Conservation (phyloP, 35 echinoderm and acorn worm species). For the Amphiura filiformis region DNA sequence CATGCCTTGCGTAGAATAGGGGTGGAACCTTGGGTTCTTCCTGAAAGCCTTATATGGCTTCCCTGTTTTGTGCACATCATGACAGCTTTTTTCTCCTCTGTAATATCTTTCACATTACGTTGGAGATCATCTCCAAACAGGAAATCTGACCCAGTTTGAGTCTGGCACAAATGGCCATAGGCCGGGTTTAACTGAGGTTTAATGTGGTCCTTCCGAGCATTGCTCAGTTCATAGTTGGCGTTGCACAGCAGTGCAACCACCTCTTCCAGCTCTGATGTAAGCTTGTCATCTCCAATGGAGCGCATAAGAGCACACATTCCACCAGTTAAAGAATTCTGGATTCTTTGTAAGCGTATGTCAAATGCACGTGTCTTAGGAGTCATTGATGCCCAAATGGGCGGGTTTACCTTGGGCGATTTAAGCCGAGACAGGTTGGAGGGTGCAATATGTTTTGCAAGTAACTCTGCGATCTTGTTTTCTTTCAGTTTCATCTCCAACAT, state of each 20-base stretch:
- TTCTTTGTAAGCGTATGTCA: background rate
- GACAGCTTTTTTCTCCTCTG: background rate
- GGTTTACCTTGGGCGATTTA: background rate
- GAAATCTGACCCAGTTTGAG: background rate
- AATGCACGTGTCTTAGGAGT: background rate
- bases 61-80: background rate
- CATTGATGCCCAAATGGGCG: background rate
- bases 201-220: background rate
- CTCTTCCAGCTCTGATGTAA: background rate
- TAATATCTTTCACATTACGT: background rate
- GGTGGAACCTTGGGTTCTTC: background rate
- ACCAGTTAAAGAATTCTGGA: background rate
- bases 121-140: background rate
- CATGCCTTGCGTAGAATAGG: background rate
- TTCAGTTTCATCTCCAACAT: background rate
- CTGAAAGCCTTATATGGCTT: no score
- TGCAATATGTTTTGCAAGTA: background rate
- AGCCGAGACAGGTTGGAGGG: background rate
- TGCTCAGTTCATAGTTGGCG: background rate
- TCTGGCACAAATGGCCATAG: background rate
- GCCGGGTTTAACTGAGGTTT: background rate
- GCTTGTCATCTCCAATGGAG: background rate
- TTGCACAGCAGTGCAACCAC: background rate
- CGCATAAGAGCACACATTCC: background rate
- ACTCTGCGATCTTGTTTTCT: background rate